Conservation (phyloP, 2,113 vertebrate genomes). For the Lophotis ruficrista region DNA sequence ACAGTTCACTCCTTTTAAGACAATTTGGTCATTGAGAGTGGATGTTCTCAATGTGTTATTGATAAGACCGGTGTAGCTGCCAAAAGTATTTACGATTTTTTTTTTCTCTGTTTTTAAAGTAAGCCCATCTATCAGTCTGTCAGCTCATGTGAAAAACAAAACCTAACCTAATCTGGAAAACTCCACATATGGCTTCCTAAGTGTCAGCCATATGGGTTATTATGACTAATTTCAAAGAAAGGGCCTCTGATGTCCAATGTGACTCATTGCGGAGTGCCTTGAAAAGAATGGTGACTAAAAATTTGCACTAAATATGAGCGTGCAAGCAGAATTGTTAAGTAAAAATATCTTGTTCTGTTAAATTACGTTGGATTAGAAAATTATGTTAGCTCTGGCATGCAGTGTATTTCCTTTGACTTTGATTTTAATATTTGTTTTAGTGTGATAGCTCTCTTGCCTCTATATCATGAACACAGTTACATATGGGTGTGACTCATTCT, state of each 20-base stretch:
- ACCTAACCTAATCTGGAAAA: neutral
- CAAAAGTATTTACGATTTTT: neutral
- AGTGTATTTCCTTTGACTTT: neutral
- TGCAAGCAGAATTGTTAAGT: neutral
- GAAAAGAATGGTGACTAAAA: neutral
- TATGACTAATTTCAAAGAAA: neutral
- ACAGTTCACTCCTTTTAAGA: neutral
- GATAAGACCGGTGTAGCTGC: neutral
- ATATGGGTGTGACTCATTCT: neutral
- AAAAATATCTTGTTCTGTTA: neutral
- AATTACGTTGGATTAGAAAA: neutral
- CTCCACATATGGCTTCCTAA: neutral
- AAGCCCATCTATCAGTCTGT: neutral
- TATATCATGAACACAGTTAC: fast-evolving
- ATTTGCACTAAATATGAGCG: neutral
- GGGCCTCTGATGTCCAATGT: neutral
- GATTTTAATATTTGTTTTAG: neutral
- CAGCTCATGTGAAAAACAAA: neutral
- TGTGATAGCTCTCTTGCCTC: neutral
- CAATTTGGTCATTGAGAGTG: neutral
- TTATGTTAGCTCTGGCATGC: neutral
- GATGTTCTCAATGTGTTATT: neutral
- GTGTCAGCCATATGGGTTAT: neutral
- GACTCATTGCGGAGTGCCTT: neutral
- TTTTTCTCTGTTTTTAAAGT: neutral